Percentiles rank a stretch among this genome's conserved stretches.
Evolutionary conservation across 2,888 invertebrate genomes (phyloP).

Genomic region (Drosophila siamana): DNA sequence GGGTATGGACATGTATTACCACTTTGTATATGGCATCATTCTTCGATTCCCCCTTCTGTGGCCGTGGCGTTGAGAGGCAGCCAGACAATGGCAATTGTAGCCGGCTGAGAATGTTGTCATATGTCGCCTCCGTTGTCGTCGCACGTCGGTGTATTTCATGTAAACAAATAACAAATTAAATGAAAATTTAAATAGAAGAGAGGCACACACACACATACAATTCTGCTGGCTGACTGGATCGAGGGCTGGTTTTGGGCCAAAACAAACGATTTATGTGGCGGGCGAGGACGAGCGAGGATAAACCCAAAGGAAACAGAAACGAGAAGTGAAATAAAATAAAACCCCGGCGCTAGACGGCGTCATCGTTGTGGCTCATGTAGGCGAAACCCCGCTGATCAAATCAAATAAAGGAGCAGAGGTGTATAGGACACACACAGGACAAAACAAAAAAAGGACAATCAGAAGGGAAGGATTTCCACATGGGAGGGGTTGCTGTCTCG

Average conservation of each 20-base stretch:
- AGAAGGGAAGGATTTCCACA: constrained; percentile 67
- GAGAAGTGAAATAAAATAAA: constrained; percentile 19
- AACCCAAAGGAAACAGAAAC: constrained; percentile 53
- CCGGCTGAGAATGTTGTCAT: constrained; percentile 80
- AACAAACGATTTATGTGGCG: constrained; percentile 73
- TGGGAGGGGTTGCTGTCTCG: constrained; percentile 29
- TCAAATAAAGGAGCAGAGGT: constrained; percentile 69
- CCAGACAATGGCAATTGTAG: constrained; percentile 78
- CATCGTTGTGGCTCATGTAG: constrained; percentile 74
- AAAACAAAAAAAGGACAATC: constrained; percentile 79
- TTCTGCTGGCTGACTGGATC: constrained; percentile 8
- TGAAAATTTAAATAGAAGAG: constrained; percentile 79
- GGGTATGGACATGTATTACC: constrained; percentile 29
- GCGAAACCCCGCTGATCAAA: constrained; percentile 85
- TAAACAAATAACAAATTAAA: constrained; percentile 83
- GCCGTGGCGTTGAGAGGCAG: constrained; percentile 61
- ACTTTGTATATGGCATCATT: constrained; percentile 39
- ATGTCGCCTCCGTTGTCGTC: constrained; percentile 76
- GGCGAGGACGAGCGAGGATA: constrained; percentile 67
- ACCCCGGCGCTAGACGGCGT: constrained; percentile 64
- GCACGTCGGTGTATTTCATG: constrained; percentile 76
- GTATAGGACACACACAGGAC: constrained; percentile 42
- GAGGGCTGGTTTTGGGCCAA: constrained; percentile 49
- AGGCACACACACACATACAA: constrained; percentile 41
- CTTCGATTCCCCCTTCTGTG: constrained; percentile 6